phyloP scores from a whole-genome alignment of 2,797 vertebrate genomes.

The Mallotus villosus region DNA sequence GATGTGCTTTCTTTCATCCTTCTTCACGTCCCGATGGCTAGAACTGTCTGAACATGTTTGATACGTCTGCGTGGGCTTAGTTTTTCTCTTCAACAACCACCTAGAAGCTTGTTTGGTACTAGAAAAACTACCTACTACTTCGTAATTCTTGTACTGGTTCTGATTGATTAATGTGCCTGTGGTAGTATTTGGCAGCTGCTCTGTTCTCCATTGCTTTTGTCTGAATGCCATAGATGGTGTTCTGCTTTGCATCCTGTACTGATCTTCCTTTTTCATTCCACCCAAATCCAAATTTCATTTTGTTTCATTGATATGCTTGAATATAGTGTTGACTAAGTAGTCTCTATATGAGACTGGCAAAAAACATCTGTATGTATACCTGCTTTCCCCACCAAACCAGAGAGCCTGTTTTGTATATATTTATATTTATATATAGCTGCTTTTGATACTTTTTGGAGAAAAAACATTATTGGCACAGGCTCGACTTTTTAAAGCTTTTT shows the following conservation, averaged over 20 bases:
- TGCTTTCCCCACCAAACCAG: conserved; percentile 30
- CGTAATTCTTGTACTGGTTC: background rate
- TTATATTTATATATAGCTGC: conserved; percentile 75
- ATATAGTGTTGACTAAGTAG: conserved; percentile 24
- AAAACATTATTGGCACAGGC: no score
- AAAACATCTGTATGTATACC: conserved; percentile 11
- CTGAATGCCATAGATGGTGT: conserved; percentile 37
- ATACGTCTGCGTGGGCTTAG: background rate
- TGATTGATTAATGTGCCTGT: background rate
- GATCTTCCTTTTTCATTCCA: conserved; percentile 24
- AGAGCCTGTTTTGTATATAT: conserved; percentile 77
- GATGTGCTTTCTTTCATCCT: background rate
- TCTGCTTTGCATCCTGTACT: conserved; percentile 14
- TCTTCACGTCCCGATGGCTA: background rate
- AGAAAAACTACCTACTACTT: background rate
- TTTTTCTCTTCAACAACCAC: background rate
- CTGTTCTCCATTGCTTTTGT: conserved; percentile 1
- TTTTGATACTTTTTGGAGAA: conserved; percentile 65
- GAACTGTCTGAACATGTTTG: background rate
- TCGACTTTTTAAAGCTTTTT: no score
- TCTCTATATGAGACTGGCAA: conserved; percentile 14
- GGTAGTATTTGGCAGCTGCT: conserved; percentile 21
- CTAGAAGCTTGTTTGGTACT: background rate
- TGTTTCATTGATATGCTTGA: conserved; percentile 33
- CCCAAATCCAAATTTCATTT: conserved; percentile 25